These are phyloP conservation scores for Conopomorpha cramerella DNA, from an alignment of 1,140 invertebrate genomes.

Conservation along the genomic window DNA sequence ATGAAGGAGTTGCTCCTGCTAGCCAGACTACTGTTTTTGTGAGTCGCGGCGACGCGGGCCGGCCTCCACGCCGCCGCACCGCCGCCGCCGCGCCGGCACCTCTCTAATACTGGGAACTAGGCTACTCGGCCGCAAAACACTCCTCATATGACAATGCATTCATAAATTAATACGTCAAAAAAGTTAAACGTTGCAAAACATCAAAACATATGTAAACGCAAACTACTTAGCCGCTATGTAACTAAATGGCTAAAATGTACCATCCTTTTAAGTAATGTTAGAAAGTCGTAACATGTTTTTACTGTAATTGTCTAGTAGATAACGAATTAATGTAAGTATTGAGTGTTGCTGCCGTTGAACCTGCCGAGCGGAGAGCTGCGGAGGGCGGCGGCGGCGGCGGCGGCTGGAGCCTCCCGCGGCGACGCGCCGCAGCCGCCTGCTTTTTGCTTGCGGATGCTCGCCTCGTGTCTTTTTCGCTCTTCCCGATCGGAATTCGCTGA, in stretches of 20 bases:
- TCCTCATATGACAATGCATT: slow-evolving; percentile 10
- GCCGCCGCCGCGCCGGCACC: slow-evolving; percentile 27
- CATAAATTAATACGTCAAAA: neutral
- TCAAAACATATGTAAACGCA: too few species aligned
- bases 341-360: too few species aligned
- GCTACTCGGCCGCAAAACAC: slow-evolving; percentile 18
- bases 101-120: slow-evolving; percentile 40
- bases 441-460: slow-evolving; percentile 46
- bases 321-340: too few species aligned
- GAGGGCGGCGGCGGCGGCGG: slow-evolving; percentile 14
- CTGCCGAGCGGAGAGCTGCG: too few species aligned
- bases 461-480: slow-evolving; percentile 57
- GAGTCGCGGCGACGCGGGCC: slow-evolving; percentile 39
- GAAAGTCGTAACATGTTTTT: too few species aligned
- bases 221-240: too few species aligned
- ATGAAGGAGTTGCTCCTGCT: too few species aligned
- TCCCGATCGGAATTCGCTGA: slow-evolving; percentile 52
- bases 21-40: slow-evolving; percentile 32
- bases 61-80: slow-evolving; percentile 14
- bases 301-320: too few species aligned
- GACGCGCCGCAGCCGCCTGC: slow-evolving; percentile 26
- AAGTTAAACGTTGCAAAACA: too few species aligned
- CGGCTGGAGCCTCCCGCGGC: slow-evolving; percentile 34
- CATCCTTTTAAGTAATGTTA: too few species aligned
- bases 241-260: too few species aligned